Evolutionary conservation across 2,888 invertebrate species (phyloP).

Genomic region (Scotopteryx bipunctaria): DNA sequence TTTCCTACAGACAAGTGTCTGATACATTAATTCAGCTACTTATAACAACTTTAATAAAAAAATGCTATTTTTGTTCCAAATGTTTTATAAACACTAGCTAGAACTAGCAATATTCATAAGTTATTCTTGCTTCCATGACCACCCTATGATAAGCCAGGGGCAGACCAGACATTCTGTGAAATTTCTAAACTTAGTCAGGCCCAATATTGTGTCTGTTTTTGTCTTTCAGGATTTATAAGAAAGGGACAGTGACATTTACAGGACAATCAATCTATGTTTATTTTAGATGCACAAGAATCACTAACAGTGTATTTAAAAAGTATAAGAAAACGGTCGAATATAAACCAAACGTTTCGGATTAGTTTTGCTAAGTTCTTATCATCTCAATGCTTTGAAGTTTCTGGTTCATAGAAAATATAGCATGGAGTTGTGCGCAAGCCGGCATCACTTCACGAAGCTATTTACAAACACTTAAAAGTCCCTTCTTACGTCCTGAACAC

Average conservation of each 20-base stretch:
- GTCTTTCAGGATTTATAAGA: no score
- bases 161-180: not conserved
- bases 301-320: no score
- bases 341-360: not conserved
- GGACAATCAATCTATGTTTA: no score
- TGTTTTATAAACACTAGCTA: conserved; percentile 41
- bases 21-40: conserved; percentile 8
- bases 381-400: conserved; percentile 2
- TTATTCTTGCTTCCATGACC: conserved; percentile 42
- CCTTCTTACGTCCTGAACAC: conserved; percentile 16
- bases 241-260: no score
- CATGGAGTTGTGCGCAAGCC: conserved; percentile 36
- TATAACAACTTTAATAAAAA: conserved; percentile 14
- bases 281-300: no score
- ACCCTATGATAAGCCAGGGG: no score
- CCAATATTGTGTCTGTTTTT: no score
- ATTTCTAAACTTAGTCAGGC: no score
- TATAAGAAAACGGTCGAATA: not conserved
- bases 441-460: conserved; percentile 29
- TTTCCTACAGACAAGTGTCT: conserved; percentile 17
- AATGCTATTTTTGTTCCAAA: conserved; percentile 28
- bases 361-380: not conserved
- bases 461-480: conserved; percentile 20
- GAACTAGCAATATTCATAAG: conserved; percentile 50
- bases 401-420: conserved; percentile 6